These are phyloP conservation scores for Panagrolaimus sp. DNA, from an alignment of 1,140 invertebrate genomes.

Conservation along the genomic window DNA sequence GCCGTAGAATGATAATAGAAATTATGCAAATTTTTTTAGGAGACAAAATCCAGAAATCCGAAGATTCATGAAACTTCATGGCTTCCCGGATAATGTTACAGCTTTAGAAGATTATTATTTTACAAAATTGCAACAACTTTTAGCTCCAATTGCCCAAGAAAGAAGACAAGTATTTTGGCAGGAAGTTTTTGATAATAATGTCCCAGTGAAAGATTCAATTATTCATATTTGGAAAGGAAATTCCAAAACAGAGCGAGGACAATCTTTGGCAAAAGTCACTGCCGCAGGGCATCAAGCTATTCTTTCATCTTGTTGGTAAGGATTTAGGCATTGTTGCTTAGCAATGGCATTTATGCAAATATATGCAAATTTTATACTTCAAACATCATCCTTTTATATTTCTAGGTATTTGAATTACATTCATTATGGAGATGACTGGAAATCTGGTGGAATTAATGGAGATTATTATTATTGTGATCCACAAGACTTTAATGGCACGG, in stretches of 20 bases:
- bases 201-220: not conserved
- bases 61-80: not conserved
- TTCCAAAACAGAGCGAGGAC: not conserved
- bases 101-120: not conserved
- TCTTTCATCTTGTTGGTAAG: constrained; percentile 12
- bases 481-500: constrained; percentile 64
- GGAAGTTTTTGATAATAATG: not conserved
- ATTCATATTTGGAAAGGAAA: not conserved
- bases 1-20: not conserved
- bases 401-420: constrained; percentile 65
- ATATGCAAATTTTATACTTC: not conserved
- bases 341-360: too few relatives aligned
- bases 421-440: constrained; percentile 45
- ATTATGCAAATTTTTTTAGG: not conserved
- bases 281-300: not conserved
- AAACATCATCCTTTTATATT: not conserved
- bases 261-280: not conserved
- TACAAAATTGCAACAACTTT: not conserved
- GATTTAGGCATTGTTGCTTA: too few relatives aligned
- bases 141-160: not conserved
- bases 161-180: not conserved
- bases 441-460: not conserved
- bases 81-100: not conserved
- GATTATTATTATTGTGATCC: constrained; percentile 72
- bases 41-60: not conserved